These are phyloP conservation scores for Sesia bembeciformis DNA, from an alignment of 2,888 invertebrate species.

Conservation along the genomic window DNA sequence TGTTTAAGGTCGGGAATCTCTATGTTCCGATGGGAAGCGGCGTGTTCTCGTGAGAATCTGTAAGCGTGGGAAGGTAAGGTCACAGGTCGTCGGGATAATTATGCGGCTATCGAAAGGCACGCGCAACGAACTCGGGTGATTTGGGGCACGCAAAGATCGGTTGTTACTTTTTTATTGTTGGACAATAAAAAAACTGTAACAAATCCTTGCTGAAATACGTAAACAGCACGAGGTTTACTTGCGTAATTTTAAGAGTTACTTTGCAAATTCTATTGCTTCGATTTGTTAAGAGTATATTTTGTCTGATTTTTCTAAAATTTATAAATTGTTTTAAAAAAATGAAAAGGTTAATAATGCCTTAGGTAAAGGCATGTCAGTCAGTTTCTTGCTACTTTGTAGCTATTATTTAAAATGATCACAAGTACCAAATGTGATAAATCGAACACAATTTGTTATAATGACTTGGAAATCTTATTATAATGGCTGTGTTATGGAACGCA, in stretches of 20 bases:
- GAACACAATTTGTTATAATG: too few species aligned
- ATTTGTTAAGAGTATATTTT: too few species aligned
- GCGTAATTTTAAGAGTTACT: neutral
- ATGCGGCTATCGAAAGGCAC: conserved; percentile 28
- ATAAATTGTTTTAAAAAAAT: too few species aligned
- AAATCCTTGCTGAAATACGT: neutral
- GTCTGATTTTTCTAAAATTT: too few species aligned
- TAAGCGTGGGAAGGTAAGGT: conserved; percentile 59
- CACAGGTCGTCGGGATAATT: conserved; percentile 61
- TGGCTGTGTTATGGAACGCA: conserved; percentile 10
- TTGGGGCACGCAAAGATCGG: conserved; percentile 4
- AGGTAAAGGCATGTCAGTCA: too few species aligned
- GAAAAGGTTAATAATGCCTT: too few species aligned
- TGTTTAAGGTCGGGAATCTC: conserved; percentile 5
- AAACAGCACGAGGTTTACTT: neutral
- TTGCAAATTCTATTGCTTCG: too few species aligned
- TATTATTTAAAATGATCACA: too few species aligned
- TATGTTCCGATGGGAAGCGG: conserved; percentile 58
- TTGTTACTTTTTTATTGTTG: neutral
- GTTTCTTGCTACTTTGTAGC: too few species aligned
- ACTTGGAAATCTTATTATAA: too few species aligned
- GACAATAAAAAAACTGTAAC: neutral
- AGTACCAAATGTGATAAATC: too few species aligned
- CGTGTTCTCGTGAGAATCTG: conserved; percentile 61
- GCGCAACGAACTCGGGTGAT: conserved; percentile 7